Evolutionary conservation across 2,888 invertebrate genomes (phyloP).

Genomic region (Phorcus lineatus): DNA sequence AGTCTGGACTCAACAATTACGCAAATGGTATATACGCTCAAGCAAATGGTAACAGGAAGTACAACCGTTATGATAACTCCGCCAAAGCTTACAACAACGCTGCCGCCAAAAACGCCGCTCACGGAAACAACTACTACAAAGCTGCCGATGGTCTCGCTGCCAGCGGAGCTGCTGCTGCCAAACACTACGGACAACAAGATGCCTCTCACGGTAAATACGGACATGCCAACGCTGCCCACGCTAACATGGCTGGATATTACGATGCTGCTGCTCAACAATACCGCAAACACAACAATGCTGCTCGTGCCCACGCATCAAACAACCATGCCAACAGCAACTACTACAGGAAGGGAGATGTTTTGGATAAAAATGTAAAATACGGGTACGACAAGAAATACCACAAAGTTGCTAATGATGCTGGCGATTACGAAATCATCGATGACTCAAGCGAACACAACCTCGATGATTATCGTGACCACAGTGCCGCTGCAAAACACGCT

Average conservation of each 20-base stretch:
- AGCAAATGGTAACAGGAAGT: not conserved
- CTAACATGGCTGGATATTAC: not conserved
- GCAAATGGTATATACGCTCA: not conserved
- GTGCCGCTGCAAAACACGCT: not conserved
- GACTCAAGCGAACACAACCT: conserved; percentile 25
- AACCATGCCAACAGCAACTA: conserved; percentile 21
- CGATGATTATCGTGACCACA: conserved; percentile 33
- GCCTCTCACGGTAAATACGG: not conserved
- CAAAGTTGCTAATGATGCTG: conserved; percentile 30
- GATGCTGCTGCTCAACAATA: not conserved
- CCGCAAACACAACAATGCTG: not conserved
- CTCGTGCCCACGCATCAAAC: not conserved
- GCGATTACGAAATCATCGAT: conserved; percentile 32
- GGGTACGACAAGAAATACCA: conserved; percentile 40
- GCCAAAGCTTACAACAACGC: not conserved
- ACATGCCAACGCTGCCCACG: not conserved
- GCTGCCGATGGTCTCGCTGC: not conserved
- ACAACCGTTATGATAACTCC: conserved; percentile 7
- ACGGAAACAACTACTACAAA: conserved; percentile 6
- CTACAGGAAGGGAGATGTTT: conserved; percentile 31
- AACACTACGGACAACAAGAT: not conserved
- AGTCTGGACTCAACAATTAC: not conserved
- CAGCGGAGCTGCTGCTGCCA: conserved; percentile 1
- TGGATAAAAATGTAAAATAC: conserved; percentile 33
- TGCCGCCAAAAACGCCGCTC: not conserved